Conservation (phyloP, 1,140 invertebrate species). For the Polypedilum pembai region DNA sequence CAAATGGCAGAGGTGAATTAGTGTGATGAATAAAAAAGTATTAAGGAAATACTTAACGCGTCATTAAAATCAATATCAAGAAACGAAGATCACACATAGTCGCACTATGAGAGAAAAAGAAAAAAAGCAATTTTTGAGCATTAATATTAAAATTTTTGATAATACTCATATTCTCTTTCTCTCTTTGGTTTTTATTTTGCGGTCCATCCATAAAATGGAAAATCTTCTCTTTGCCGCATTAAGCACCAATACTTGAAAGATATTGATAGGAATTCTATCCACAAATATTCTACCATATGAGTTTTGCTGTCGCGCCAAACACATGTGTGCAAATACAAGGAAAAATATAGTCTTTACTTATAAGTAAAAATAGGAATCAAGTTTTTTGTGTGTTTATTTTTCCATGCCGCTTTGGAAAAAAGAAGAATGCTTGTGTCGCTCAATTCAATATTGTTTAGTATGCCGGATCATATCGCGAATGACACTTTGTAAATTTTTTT, state of each 20-base stretch:
- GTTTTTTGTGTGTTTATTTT: constrained; percentile 14
- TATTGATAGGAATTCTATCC: background rate
- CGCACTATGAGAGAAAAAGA: background rate
- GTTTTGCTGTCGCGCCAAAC: background rate
- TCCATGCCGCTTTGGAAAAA: background rate
- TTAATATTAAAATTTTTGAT: no score
- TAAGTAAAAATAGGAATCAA: constrained; percentile 7
- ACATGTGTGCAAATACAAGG: constrained; percentile 11
- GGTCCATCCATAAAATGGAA: background rate
- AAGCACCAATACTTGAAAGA: background rate
- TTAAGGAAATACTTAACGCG: background rate
- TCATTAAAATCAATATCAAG: constrained; percentile 4
- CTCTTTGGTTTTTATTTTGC: no score
- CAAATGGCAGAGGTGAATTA: no score
- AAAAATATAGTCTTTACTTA: background rate
- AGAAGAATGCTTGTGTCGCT: background rate
- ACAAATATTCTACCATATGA: background rate
- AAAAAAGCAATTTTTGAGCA: no score
- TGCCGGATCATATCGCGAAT: constrained; percentile 9
- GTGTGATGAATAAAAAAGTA: background rate
- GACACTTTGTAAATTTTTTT: background rate
- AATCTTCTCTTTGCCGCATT: background rate
- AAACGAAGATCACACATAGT: background rate
- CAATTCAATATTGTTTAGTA: constrained; percentile 1
- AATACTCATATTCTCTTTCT: no score